These are phyloP conservation scores for Perizoma affinitatum DNA, from an alignment of 2,888 invertebrate species.

Conservation along the genomic window DNA sequence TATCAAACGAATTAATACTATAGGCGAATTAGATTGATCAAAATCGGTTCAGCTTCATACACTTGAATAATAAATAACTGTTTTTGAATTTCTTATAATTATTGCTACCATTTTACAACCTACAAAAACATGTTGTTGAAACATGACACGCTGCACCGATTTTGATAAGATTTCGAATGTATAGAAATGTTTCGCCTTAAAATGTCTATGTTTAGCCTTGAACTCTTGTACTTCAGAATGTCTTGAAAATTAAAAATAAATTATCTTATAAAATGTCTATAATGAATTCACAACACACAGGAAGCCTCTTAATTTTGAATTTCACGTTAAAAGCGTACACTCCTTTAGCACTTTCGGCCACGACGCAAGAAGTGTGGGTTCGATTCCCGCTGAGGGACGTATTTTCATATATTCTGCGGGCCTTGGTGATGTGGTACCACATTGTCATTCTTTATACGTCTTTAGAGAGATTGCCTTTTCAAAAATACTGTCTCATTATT, in stretches of 20 bases:
- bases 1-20: slow-evolving; percentile 9
- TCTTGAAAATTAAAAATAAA: slow-evolving; percentile 3
- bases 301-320: slow-evolving; percentile 33
- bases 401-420: too few species aligned
- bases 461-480: too few species aligned
- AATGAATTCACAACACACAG: slow-evolving; percentile 20
- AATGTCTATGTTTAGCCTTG: slow-evolving; percentile 1
- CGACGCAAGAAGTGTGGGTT: too few species aligned
- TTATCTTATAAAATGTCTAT: slow-evolving; percentile 3
- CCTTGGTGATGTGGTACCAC: too few species aligned
- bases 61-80: background rate
- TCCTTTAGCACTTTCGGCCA: too few species aligned
- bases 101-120: too few species aligned
- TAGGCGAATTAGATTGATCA: slow-evolving; percentile 2
- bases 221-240: slow-evolving; percentile 22
- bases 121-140: too few species aligned
- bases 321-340: slow-evolving; percentile 2
- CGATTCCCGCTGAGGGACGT: too few species aligned
- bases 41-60: slow-evolving; percentile 11
- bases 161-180: slow-evolving; percentile 2
- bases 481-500: too few species aligned
- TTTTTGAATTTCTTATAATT: too few species aligned
- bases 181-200: background rate
- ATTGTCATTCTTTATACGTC: too few species aligned
- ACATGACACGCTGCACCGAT: slow-evolving; percentile 6